Conservation (phyloP, 2,888 invertebrate species). For the Cylindroiulus punctatus region DNA sequence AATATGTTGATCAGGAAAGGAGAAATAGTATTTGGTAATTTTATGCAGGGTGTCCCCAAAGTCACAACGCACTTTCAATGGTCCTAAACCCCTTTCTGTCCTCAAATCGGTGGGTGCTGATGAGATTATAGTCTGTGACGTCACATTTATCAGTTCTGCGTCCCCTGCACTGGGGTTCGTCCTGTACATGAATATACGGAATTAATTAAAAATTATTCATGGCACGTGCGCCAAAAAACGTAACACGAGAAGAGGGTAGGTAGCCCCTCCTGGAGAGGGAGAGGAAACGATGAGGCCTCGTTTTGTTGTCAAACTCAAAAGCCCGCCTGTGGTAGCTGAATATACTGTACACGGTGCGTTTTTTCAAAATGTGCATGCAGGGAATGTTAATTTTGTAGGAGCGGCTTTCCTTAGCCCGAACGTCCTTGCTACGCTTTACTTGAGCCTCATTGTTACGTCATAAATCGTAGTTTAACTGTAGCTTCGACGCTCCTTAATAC, state of each 20-base stretch:
- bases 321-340: background rate
- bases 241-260: conserved; percentile 15
- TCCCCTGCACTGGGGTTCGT: background rate
- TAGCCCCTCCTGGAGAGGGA: background rate
- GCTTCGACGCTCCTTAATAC: background rate
- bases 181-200: background rate
- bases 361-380: background rate
- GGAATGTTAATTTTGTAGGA: background rate
- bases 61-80: no score
- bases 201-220: conserved; percentile 39
- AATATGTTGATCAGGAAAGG: no score
- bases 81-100: no score
- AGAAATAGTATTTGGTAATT: no score
- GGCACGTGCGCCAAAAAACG: conserved; percentile 30
- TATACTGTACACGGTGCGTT: background rate
- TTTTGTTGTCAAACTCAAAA: background rate
- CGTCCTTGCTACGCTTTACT: conserved; percentile 1
- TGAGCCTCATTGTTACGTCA: conserved; percentile 3
- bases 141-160: no score
- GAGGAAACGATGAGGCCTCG: background rate
- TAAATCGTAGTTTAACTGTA: background rate
- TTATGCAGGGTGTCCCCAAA: no score
- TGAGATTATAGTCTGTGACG: no score
- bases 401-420: background rate
- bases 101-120: no score